phyloP scores from a whole-genome alignment of 1,140 invertebrate species.

The Drosophila bifasciata region DNA sequence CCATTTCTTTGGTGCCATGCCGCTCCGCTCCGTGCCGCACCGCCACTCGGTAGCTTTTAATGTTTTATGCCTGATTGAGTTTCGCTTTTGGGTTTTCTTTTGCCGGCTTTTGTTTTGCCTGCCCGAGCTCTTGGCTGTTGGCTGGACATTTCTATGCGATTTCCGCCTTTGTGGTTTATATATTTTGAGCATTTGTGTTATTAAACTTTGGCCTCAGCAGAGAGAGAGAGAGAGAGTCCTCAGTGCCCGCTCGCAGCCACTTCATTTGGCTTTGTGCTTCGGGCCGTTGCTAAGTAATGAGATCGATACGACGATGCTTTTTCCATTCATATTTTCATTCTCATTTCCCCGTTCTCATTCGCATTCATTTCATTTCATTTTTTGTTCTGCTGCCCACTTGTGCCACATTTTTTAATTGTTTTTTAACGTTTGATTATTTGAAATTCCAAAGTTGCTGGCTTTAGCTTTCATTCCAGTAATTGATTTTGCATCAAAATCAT shows the following conservation, averaged over 20 bases:
- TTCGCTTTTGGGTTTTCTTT: conserved; percentile 72
- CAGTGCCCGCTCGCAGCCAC: too few species aligned
- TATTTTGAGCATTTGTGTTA: conserved; percentile 73
- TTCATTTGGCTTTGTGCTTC: conserved; percentile 51
- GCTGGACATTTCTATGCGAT: conserved; percentile 60
- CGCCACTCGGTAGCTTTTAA: conserved; percentile 51
- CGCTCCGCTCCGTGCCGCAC: too few species aligned
- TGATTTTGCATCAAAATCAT: conserved; percentile 32
- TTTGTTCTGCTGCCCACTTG: conserved; percentile 42
- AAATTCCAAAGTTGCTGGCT: conserved; percentile 51
- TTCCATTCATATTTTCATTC: conserved; percentile 16
- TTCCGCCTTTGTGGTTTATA: conserved; percentile 66
- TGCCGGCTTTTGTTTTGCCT: conserved; percentile 61
- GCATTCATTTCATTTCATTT: background rate
- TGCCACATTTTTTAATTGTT: conserved; percentile 51
- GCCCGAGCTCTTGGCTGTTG: conserved; percentile 8
- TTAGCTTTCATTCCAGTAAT: conserved; percentile 24
- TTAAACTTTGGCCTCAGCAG: conserved; percentile 64
- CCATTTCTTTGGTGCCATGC: conserved; percentile 40
- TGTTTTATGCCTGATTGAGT: conserved; percentile 80
- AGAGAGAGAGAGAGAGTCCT: too few species aligned
- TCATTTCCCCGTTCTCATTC: conserved; percentile 11
- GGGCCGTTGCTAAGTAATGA: conserved; percentile 75
- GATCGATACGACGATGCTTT: conserved; percentile 61
- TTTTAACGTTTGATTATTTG: conserved; percentile 38